Percentiles rank a stretch among this genome's conserved stretches.
Evolutionary conservation across 2,113 vertebrate species (phyloP).

Genomic region (Corythornis madagascariensis): DNA sequence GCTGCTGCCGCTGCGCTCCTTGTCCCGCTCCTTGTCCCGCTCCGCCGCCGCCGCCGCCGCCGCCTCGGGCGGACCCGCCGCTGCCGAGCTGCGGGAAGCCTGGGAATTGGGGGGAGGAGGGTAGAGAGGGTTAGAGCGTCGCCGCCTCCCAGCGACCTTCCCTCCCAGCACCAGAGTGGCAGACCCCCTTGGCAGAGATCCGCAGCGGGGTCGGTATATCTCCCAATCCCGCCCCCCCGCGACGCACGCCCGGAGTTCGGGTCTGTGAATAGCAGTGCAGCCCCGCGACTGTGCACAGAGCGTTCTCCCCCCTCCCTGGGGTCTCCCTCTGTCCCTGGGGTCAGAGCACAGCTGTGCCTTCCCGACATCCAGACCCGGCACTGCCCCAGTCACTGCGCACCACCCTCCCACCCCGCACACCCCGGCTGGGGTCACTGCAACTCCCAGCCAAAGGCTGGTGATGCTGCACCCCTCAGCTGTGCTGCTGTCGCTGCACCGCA

Average conservation of each 20-base stretch:
- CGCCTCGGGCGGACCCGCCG: not conserved
- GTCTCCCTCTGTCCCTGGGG: not conserved
- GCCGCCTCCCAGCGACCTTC: not conserved
- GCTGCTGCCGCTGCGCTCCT: not conserved
- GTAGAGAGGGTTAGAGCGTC: not conserved
- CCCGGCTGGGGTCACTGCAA: too few relatives aligned
- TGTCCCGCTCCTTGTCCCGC: not conserved
- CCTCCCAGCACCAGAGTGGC: not conserved
- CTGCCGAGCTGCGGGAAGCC: conserved; percentile 14
- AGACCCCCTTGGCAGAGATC: not conserved
- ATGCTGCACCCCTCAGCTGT: not conserved
- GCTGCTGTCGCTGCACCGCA: not conserved
- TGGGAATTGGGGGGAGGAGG: not conserved
- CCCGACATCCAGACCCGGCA: not conserved
- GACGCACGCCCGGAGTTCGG: not conserved
- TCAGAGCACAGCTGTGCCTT: not conserved
- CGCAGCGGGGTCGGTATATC: not conserved
- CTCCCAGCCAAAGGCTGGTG: not conserved
- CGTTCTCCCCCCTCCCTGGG: not conserved
- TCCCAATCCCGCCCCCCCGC: not conserved
- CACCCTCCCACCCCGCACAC: too few relatives aligned
- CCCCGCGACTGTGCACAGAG: not conserved
- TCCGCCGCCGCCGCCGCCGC: not conserved
- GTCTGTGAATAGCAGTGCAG: not conserved
- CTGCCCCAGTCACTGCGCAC: not conserved